phyloP scores from a whole-genome alignment of 2,113 vertebrate species.

The Cynocephalus volans region DNA sequence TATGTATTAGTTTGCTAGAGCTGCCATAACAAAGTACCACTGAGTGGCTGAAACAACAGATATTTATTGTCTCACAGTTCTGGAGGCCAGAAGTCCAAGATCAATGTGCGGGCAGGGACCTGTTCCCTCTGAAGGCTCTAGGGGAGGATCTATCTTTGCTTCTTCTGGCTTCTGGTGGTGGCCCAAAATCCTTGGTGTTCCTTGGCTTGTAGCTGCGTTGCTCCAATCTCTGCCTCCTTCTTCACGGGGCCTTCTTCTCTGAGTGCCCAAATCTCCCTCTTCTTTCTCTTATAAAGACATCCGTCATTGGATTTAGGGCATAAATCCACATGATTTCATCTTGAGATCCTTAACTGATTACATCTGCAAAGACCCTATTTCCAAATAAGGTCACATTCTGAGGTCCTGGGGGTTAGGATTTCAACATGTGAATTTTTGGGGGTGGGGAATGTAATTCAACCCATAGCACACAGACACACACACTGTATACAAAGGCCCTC shows the following conservation, averaged over 20 bases:
- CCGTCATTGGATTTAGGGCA: too few species aligned
- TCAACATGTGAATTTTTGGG: background rate
- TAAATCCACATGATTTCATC: background rate
- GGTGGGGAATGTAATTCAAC: background rate
- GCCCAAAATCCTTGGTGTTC: rapidly evolving
- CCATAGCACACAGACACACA: rapidly evolving
- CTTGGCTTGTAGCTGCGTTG: rapidly evolving
- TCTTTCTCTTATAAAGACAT: background rate
- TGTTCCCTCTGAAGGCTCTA: background rate
- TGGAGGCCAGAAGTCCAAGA: background rate
- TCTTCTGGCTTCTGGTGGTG: background rate
- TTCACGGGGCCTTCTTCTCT: background rate
- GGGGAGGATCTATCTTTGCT: too few species aligned
- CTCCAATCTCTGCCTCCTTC: too few species aligned
- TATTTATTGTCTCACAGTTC: background rate
- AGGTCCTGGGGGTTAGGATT: background rate
- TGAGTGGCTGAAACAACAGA: background rate
- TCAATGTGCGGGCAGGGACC: too few species aligned
- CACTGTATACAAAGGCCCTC: too few species aligned
- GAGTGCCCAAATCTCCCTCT: background rate
- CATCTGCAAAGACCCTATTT: background rate
- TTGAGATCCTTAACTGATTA: background rate
- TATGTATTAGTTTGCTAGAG: background rate
- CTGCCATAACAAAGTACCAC: rapidly evolving
- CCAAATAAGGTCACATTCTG: background rate